phyloP scores from a whole-genome alignment of 1,140 invertebrate genomes.

The Probaryconus sp. region DNA sequence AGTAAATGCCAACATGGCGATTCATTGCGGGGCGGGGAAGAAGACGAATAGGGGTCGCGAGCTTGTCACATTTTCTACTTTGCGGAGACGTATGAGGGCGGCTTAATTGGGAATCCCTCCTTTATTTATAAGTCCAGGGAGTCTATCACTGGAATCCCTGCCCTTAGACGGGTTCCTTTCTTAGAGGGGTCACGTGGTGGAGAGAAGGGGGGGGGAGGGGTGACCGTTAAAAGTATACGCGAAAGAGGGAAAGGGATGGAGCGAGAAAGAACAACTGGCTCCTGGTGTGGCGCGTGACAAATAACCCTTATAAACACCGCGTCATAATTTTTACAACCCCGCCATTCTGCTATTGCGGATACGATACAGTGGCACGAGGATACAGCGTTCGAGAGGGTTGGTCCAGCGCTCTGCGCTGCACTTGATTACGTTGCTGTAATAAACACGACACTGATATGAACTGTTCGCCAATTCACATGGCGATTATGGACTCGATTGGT shows the following conservation, averaged over 20 bases:
- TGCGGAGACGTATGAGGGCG: slow-evolving; percentile 72
- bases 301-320: slow-evolving; percentile 77
- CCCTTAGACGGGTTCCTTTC: slow-evolving; percentile 42
- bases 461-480: slow-evolving; percentile 60
- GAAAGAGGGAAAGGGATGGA: neutral
- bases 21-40: slow-evolving; percentile 33
- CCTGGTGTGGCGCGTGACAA: slow-evolving; percentile 70
- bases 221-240: slow-evolving; percentile 24
- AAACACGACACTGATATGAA: slow-evolving; percentile 76
- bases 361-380: slow-evolving; percentile 72
- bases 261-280: slow-evolving; percentile 22
- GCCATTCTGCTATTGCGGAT: slow-evolving; percentile 52
- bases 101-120: slow-evolving; percentile 75
- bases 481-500: slow-evolving; percentile 55
- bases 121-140: slow-evolving; percentile 77
- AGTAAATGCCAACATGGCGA: slow-evolving; percentile 39
- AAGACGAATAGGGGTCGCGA: slow-evolving; percentile 58
- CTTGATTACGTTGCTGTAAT: slow-evolving; percentile 76
- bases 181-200: slow-evolving; percentile 35
- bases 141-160: slow-evolving; percentile 65
- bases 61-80: slow-evolving; percentile 76
- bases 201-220: slow-evolving; percentile 10
- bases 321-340: slow-evolving; percentile 68
- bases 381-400: slow-evolving; percentile 58
- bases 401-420: slow-evolving; percentile 55